Percentiles rank a stretch among this genome's conserved stretches.
These are phyloP conservation scores for Tribolium castaneum DNA, from an alignment of 1,140 invertebrate genomes.

Conservation along the genomic window DNA sequence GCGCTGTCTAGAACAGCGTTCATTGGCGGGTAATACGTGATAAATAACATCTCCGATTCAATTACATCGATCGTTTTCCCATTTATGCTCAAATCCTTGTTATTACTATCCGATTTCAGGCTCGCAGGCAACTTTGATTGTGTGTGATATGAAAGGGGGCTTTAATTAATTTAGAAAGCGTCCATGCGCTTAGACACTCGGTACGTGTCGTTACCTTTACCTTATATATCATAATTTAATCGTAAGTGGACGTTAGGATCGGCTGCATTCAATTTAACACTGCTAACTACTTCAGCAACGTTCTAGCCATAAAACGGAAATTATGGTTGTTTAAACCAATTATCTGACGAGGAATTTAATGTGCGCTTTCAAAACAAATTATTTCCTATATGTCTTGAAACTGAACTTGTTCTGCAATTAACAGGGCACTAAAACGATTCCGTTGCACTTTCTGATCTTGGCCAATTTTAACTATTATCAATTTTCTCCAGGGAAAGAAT, in stretches of 20 bases:
- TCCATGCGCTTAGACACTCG: background rate
- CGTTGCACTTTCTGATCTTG: slow-evolving; percentile 1
- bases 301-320: slow-evolving; percentile 34
- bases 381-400: slow-evolving; percentile 34
- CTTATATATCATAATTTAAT: slow-evolving; percentile 33
- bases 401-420: slow-evolving; percentile 22
- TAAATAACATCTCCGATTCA: slow-evolving; percentile 28
- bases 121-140: background rate
- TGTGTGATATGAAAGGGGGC: slow-evolving; percentile 2
- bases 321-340: slow-evolving; percentile 36
- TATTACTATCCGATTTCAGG: slow-evolving; percentile 13
- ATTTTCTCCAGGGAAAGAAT: background rate
- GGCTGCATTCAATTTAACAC: slow-evolving; percentile 32
- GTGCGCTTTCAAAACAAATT: slow-evolving; percentile 32
- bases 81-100: slow-evolving; percentile 7
- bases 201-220: slow-evolving; percentile 24
- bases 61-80: slow-evolving; percentile 18
- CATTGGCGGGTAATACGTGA: slow-evolving; percentile 28
- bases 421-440: slow-evolving; percentile 4
- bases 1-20: slow-evolving; percentile 23
- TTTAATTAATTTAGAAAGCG: slow-evolving; percentile 27
- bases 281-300: slow-evolving; percentile 23
- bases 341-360: slow-evolving; percentile 31
- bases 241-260: slow-evolving; percentile 21
- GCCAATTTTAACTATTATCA: background rate